These are phyloP conservation scores for Drosophila miranda DNA, from an alignment of 1,140 invertebrate species.

Conservation along the genomic window DNA sequence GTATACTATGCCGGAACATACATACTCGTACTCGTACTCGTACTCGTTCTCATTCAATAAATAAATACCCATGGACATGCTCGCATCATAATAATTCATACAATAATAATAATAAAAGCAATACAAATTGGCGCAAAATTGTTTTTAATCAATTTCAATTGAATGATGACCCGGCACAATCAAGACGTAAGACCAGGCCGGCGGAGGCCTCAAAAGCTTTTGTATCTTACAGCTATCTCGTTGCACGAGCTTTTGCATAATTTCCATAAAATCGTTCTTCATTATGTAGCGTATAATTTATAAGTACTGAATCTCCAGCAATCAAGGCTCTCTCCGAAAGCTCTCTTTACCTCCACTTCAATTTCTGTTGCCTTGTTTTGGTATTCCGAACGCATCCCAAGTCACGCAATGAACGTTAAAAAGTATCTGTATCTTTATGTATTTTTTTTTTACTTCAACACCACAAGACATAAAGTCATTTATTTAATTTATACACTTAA, in stretches of 20 bases:
- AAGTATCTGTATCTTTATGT: no score
- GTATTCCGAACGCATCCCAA: background rate
- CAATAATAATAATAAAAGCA: slow-evolving; percentile 18
- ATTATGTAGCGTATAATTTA: no score
- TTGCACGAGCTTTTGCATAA: background rate
- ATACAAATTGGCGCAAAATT: slow-evolving; percentile 64
- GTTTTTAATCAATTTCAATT: slow-evolving; percentile 82
- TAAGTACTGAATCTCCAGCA: no score
- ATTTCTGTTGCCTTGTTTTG: slow-evolving; percentile 7
- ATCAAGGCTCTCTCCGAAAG: background rate
- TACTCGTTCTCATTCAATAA: background rate
- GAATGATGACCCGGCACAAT: slow-evolving; percentile 81
- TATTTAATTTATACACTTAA: no score
- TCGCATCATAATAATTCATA: background rate
- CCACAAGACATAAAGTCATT: no score
- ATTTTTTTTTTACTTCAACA: no score
- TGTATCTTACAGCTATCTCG: slow-evolving; percentile 20
- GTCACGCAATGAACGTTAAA: slow-evolving; percentile 4
- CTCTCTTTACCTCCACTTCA: background rate
- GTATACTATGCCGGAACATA: background rate
- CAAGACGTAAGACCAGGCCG: slow-evolving; percentile 35
- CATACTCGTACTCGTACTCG: no score
- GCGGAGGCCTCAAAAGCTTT: slow-evolving; percentile 8
- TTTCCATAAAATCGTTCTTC: background rate
- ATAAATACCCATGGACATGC: background rate